These are phyloP conservation scores for Caenorhabditis tropicalis DNA, from an alignment of 1,140 invertebrate species.

Conservation along the genomic window DNA sequence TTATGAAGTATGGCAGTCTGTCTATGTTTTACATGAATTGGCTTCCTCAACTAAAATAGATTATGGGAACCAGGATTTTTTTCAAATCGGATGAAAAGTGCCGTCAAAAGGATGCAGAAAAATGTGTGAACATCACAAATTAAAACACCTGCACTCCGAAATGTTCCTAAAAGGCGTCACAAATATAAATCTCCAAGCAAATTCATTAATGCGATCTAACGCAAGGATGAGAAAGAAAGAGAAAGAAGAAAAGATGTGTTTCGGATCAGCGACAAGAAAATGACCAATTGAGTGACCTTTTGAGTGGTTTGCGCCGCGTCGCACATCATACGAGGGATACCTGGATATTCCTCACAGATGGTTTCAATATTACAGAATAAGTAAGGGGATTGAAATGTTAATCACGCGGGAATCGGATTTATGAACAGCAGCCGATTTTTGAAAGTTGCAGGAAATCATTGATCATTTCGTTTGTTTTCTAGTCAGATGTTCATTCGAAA, in stretches of 20 bases:
- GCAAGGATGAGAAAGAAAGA: background rate
- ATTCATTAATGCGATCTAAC: slow-evolving; percentile 21
- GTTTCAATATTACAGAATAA: background rate
- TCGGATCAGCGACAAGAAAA: slow-evolving; percentile 23
- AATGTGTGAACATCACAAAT: background rate
- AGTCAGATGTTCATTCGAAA: background rate
- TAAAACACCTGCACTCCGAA: background rate
- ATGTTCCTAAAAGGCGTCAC: slow-evolving; percentile 7
- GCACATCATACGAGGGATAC: background rate
- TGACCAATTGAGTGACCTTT: slow-evolving; percentile 35
- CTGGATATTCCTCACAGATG: background rate
- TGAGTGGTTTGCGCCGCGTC: background rate
- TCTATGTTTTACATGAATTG: too few relatives aligned
- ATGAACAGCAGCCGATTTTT: background rate
- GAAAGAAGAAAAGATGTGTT: background rate
- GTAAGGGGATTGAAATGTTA: too few relatives aligned
- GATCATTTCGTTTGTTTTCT: background rate
- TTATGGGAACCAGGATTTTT: background rate
- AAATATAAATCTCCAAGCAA: slow-evolving; percentile 5
- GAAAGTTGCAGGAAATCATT: background rate
- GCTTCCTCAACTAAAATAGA: too few relatives aligned
- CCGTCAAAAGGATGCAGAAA: background rate
- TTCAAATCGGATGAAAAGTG: too few relatives aligned
- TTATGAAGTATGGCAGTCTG: too few relatives aligned
- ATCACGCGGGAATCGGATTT: background rate